These are phyloP conservation scores for Balanococcus diminutus DNA, from an alignment of 2,888 invertebrate species.

Conservation along the genomic window DNA sequence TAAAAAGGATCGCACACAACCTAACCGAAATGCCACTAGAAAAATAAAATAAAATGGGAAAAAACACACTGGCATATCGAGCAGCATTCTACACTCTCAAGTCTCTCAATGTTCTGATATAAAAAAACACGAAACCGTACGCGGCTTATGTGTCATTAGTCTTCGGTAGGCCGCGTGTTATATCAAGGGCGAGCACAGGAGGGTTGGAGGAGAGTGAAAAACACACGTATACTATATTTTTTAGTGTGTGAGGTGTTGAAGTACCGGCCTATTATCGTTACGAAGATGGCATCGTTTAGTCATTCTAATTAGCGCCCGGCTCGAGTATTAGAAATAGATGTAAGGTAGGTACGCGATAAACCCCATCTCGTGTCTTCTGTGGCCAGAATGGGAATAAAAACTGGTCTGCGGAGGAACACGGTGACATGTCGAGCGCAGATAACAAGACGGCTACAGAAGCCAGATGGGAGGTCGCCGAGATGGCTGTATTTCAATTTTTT, in stretches of 20 bases:
- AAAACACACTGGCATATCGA: background rate
- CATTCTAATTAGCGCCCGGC: conserved; percentile 6
- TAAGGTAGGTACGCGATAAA: background rate
- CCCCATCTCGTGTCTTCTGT: background rate
- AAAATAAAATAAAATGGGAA: background rate
- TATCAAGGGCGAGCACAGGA: background rate
- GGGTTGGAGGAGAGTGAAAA: background rate
- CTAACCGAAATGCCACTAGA: background rate
- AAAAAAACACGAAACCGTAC: background rate
- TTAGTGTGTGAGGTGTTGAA: background rate
- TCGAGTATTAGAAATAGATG: background rate
- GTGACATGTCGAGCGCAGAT: background rate
- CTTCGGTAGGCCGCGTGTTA: background rate
- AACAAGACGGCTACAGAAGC: background rate
- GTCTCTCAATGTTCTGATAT: background rate
- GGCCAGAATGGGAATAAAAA: background rate
- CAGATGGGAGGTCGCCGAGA: background rate
- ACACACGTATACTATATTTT: background rate
- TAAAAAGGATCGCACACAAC: conserved; percentile 13
- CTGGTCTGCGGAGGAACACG: background rate
- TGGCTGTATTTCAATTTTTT: background rate
- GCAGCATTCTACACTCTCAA: background rate
- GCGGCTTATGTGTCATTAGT: background rate
- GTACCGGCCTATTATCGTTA: background rate
- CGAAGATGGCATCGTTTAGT: conserved; percentile 8